Conservation (phyloP, 2,797 vertebrate species). For the Darevskia mixta region DNA sequence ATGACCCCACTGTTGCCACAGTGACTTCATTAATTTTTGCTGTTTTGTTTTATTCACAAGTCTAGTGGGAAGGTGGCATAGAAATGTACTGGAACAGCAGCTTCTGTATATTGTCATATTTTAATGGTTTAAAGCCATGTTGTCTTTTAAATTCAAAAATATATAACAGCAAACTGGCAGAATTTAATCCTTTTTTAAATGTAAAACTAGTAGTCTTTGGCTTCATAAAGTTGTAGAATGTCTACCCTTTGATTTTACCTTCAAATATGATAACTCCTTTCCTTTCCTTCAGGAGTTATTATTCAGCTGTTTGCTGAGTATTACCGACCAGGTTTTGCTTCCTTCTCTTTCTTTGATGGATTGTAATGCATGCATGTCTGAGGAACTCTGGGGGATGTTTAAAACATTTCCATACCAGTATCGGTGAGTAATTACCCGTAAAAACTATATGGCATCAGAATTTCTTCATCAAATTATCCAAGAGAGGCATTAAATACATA, state of each 20-base stretch:
- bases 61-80: neutral
- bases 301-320: constrained; percentile 96
- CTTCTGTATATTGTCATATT: neutral
- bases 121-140: neutral
- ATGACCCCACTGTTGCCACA: neutral
- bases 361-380: constrained; percentile 98
- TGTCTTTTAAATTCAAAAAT: neutral
- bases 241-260: rapidly evolving
- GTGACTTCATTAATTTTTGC: neutral
- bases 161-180: neutral
- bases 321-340: constrained; percentile 96
- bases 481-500: neutral
- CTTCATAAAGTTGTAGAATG: neutral
- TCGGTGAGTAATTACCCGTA: constrained; percentile 82
- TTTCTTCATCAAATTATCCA: constrained; percentile 23
- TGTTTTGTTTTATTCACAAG: neutral
- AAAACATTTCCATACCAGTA: constrained; percentile 98
- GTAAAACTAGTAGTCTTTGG: neutral
- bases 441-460: rapidly evolving
- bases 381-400: constrained; percentile 98
- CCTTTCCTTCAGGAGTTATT: constrained; percentile 86
- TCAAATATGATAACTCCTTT: neutral
- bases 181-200: neutral
- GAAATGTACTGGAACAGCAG: neutral
- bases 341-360: constrained; percentile 97